Evolutionary conservation across 2,888 invertebrate genomes (phyloP), one percentile per base, ranked within the genome.

Genomic region (Trachelus tabidus): DNA sequence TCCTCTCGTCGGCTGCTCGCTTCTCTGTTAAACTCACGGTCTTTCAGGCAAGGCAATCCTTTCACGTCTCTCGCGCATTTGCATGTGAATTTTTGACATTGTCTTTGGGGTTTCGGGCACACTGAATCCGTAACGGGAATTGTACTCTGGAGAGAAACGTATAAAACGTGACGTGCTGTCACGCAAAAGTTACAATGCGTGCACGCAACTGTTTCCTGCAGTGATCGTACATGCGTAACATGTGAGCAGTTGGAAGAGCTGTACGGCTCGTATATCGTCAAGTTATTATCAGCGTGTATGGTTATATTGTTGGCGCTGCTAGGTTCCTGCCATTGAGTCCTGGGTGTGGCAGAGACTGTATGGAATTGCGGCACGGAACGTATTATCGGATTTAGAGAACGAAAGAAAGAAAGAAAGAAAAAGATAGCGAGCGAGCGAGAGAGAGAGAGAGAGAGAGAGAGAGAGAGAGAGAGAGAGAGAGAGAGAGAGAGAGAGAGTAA

Each of bases 191-290:
- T n/a, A 71, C 71, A 71, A 71, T 71, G 71, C 71, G 71, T 71
- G 33, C 71, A 71, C 71, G 71, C 71, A 31, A 71, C 71, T 56
- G 31, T 33, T 71, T 71, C 71, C 71, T 71, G 71, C 77, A 75
- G 79, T 82, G 82, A 84, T 84, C 81, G 81, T 81, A 81, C 81
- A 80, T 78, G 80, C 82, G 82, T 83, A 84, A 83, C 81, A 77
- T 82, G 79, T 80, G 78, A 80, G 79, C 76, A 56, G 40, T 56
- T 15, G 40, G 15, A 40, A 23, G 40, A 56, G 23, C 23, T 23
- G 40, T 23, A 73, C 77, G 78, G 75, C 83, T 80, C 80, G 77
- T 81, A 80, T 81, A 81, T 80, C 82, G 77, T 81, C 76, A 76
- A 76, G 80, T 80, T 83, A 83, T 83, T 82, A 84, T 83, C 82